Evolutionary conservation across 2,113 vertebrate species (phyloP), one percentile per base, ranked within the genome.

Genomic region (Microcebus ravelobensis): DNA sequence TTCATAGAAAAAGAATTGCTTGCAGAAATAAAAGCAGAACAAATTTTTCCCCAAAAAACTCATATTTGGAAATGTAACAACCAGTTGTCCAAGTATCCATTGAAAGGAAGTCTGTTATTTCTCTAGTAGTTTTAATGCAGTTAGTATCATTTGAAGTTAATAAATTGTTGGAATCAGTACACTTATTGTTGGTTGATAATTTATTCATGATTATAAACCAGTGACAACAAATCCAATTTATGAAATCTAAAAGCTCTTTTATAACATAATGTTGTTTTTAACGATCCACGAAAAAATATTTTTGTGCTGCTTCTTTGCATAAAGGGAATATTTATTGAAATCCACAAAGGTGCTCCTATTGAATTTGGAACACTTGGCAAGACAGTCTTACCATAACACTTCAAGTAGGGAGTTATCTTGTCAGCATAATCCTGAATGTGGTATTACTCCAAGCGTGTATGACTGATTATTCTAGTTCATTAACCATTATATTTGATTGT

Each of bases 181-280:
- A 42, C 31, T 82, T 89, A 79, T 61, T 93, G 85, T 50, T 91
- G 42, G 29, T 89, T 73, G 6, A 17, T 84, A 95, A 96, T 95
- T 96, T 96, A 25, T 95, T 94, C 65, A 45, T 88, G 88, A 86
- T 87, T 52, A 92, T 76, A 91, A 94, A 68, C 27, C 55, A 87
- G 15, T 84, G 84, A 71, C 39, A 92, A 76, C 3, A 59, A 71
- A 76, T 81, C 52, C 95, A 73, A 90, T 13, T 93, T 90, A 71
- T 20, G 31, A 90, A 90, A 73, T 92, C 59, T 97, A 87, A 97
- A 97, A 90, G 70, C 6, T 93, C 34, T 82, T 82, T 67, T 87
- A 84, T 11, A 94, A 17, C 21, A 95, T 65, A 90, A 77, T 96
- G 48, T 27, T 92, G 15, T 91, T 70, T 94, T 96, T 92, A 92